Percentiles rank a stretch among this genome's conserved stretches.
phyloP scores from a whole-genome alignment of 2,888 invertebrate species.

The Hirtodrosophila histrioides region DNA sequence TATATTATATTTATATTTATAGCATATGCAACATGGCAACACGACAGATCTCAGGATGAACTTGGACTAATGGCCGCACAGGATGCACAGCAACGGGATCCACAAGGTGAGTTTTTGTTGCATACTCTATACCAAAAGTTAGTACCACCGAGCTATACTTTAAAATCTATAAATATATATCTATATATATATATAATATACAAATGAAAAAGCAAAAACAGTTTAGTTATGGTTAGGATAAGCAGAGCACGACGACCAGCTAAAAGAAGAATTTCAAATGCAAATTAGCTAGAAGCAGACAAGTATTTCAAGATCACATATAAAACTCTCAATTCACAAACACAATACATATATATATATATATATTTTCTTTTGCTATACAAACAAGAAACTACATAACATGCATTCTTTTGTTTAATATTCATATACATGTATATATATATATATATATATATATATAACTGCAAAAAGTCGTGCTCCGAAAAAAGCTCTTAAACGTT shows the following conservation, averaged over 20 bases:
- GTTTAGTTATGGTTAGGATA: constrained; percentile 60
- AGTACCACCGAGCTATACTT: constrained; percentile 37
- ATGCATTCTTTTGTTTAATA: constrained; percentile 5
- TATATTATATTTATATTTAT: constrained; percentile 72
- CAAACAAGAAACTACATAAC: constrained; percentile 3
- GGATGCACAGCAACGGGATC: constrained; percentile 91
- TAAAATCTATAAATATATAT: constrained; percentile 31
- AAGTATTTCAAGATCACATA: constrained; percentile 46
- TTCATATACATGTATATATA: not conserved
- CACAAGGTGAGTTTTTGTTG: constrained; percentile 91
- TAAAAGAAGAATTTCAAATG: constrained; percentile 52
- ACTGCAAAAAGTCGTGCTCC: constrained; percentile 78
- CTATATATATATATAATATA: constrained; percentile 45
- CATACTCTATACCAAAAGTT: constrained; percentile 53
- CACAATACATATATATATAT: constrained; percentile 11
- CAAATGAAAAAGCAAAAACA: constrained; percentile 81
- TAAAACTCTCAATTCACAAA: constrained; percentile 29
- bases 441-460: not conserved
- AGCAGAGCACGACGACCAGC: constrained; percentile 61
- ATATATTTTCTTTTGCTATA: constrained; percentile 1
- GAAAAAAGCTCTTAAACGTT: constrained; percentile 79
- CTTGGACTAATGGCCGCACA: constrained; percentile 91
- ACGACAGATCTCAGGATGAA: constrained; percentile 93
- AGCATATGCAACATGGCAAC: constrained; percentile 95
- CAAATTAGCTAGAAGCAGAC: constrained; percentile 43